Base-by-base conservation (phyloP, 2,113 vertebrate species). In the Lanius ludovicianus region DNA sequence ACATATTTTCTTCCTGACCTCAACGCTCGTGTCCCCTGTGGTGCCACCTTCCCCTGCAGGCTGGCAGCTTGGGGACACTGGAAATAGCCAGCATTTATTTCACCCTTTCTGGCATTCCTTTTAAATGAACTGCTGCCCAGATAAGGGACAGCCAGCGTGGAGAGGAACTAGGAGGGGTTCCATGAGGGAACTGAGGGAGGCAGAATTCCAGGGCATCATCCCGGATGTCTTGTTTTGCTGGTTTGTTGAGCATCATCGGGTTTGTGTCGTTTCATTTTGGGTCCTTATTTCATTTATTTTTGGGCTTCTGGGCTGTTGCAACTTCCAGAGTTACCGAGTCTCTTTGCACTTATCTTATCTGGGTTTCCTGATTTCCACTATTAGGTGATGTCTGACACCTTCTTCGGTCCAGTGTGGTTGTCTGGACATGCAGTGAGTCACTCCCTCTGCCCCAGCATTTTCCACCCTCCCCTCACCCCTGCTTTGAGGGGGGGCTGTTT, bases 371-470 rank as follows among this genome's bases (percentile, higher is more conserved):
- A 95, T 98, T 98, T 97, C 96, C 97, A 96, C 94, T 69, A 96
- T 98, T 98, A 98, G 96, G 97, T 94, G 97, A 98, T 96, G 97
- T 98, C 98, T 98, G 98, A 94, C 96, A 95, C 94, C 69, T 93
- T 73, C 90, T 91, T 30, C 94, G 95, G 83, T 94, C 90, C 85
- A 30, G 95, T 71, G 89, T 77, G 93, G 69, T 82, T 79, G 97
- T 96, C 98, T 97, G 96, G 93, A 94, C 85, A 65, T 65, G 95
- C 39, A 90, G 87, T 85, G 95, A 98, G 97, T 98, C 97, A 97
- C 84, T 71, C 67, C 75, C 73, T 74, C 71, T 65, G 18, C 70
- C 55, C 65, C 84, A 4, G 12, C 92, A 77, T 96, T 94, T 96
- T 94, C 89, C 76, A 14, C 8, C 60, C 60, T 96, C 87, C 92